Base-by-base conservation (phyloP, 1,140 invertebrate species). In the Drosophila nigromelanica region DNA sequence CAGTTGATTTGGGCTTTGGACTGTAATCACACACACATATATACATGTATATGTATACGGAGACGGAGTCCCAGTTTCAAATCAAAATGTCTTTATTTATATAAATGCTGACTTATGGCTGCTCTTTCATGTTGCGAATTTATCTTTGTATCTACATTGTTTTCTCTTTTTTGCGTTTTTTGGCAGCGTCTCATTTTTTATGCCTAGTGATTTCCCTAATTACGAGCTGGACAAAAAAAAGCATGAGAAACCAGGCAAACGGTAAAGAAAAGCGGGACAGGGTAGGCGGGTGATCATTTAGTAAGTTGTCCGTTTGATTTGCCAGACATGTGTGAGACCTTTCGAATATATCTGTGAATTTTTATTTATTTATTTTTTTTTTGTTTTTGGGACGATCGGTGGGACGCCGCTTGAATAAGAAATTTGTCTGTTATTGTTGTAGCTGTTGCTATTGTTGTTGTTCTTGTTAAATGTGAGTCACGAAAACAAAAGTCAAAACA, bases 1-100 rank as follows among this genome's bases (percentile, higher is more conserved):
- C 60, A 82, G 67, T 76, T 87, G 78, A 86, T 86, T 78, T 78
- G 81, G 75, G 74, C 74, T 78, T 75, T 80, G 59, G 11, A 60
- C 30, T 12, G 50, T 50, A 18, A 18, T 35, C 33, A 35, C 33
- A 4, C 33, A 35, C 21, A 52, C 10, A 52, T 24, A 52, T 21
- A 27, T 14, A 37, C n/a, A 15, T 27, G 40, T 55, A 47, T 35
- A 10, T 48, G 8, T 35, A 40, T 27, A 58, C 3, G 3, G 21
- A 3, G 24, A 30, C 55, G 33, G 12, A 63, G 78, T 48, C 75
- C 40, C 35, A 75, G 68, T 78, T 67, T 69, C 76, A 79, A 82
- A 82, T 87, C 75, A 76, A 78, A 78, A 87, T 82, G 78, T 82
- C 75, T 86, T 76, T 82, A 86, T 89, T 86, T 82, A 86, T 82